These are phyloP conservation scores for Limenitis camilla DNA, from an alignment of 2,888 invertebrate species.

Conservation along the genomic window DNA sequence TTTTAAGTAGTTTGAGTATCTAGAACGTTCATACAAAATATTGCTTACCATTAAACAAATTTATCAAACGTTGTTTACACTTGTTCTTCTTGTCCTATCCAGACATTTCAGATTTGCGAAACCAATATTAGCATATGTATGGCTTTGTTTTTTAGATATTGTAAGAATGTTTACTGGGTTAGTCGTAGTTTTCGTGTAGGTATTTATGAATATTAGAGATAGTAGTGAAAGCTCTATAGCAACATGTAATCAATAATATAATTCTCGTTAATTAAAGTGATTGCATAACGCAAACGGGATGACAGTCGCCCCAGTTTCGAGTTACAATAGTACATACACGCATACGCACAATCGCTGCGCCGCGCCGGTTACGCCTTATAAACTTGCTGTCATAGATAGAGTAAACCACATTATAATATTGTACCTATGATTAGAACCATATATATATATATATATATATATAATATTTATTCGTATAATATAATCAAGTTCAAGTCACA, in stretches of 20 bases:
- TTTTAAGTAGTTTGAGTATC: slow-evolving; percentile 4
- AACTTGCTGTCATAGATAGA: slow-evolving; percentile 3
- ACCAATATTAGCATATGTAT: background rate
- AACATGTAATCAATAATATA: background rate
- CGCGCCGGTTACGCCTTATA: slow-evolving; percentile 9
- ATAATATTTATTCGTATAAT: too few relatives aligned
- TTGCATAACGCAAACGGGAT: slow-evolving; percentile 22
- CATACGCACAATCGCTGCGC: slow-evolving; percentile 8
- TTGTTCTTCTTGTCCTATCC: background rate
- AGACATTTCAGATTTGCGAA: background rate
- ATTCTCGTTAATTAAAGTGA: slow-evolving; percentile 10
- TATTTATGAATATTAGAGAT: too few relatives aligned
- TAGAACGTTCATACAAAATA: background rate
- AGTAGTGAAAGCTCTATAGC: background rate
- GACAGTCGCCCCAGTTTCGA: slow-evolving; percentile 28
- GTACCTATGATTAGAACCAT: background rate
- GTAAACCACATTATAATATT: background rate
- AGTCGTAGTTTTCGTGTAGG: too few relatives aligned
- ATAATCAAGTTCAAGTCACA: too few relatives aligned
- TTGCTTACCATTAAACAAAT: too few relatives aligned
- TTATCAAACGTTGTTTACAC: too few relatives aligned
- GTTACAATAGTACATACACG: slow-evolving; percentile 17
- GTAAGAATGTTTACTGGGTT: background rate
- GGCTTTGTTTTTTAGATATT: background rate
- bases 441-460: too few relatives aligned